Base-by-base conservation (phyloP, 2,113 vertebrate species). In the Ranitomeya variabilis region DNA sequence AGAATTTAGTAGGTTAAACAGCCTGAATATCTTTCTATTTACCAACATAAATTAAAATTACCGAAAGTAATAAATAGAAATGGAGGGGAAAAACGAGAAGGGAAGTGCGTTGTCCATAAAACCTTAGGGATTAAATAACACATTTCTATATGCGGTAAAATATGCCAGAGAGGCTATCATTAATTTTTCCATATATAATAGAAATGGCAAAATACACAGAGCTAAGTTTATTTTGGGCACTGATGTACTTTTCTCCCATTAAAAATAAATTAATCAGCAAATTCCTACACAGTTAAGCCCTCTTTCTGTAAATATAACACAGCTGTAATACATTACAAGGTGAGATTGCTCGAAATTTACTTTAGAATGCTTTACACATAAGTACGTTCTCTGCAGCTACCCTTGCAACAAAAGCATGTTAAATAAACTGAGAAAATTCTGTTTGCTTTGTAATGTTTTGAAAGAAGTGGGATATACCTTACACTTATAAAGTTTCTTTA, bases 221-320 rank as follows among this genome's bases (percentile, higher is more conserved):
- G 93, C 92, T 92, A 94, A 95, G 95, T 96, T 96, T 95, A 95
- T 96, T 95, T 95, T 96, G 95, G 93, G 93, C 86, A 92, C 87
- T 86, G 93, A 94, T 94, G 71, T 94, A 95, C 95, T 95, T 95
- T 93, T 94, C 93, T 94, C 94, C 93, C 95, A 95, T 96, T 96
- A 95, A 95, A 96, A 96, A 95, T 94, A 95, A 95, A 96, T 95
- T 96, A 96, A 96, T 96, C 95, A 96, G 95, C 95, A 95, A 95
- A 95, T 96, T 95, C 94, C 94, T 95, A 91, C 93, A 92, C 92
- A 93, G 94, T 93, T 95, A 93, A 92, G 93, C 92, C 94, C 93
- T 95, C 94, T 94, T 94, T 95, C 93, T 94, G 95, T 95, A 95
- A 96, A 95, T 94, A 96, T 89, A 95, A 93, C 90, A 92, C 94